Evolutionary conservation across 2,888 invertebrate genomes (phyloP).

Genomic region (Actias luna): DNA sequence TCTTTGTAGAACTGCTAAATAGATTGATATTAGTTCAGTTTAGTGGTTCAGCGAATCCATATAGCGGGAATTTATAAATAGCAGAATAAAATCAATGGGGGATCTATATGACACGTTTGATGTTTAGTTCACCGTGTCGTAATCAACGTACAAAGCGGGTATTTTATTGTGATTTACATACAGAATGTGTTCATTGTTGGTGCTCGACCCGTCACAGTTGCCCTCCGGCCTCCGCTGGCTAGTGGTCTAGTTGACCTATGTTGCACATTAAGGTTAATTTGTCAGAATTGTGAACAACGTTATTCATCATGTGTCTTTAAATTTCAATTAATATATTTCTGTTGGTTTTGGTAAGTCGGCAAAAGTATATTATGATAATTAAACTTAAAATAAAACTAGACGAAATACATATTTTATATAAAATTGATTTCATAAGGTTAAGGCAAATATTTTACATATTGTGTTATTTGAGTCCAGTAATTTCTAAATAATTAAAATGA

Average conservation of each 20-base stretch:
- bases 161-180: slow-evolving; percentile 80
- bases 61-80: slow-evolving; percentile 44
- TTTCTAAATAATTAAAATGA: no score
- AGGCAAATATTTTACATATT: no score
- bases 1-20: background rate
- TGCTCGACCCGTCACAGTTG: slow-evolving; percentile 72
- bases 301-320: slow-evolving; percentile 9
- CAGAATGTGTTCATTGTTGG: slow-evolving; percentile 71
- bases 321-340: background rate
- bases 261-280: slow-evolving; percentile 34
- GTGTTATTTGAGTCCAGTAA: no score
- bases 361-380: background rate
- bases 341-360: slow-evolving; percentile 9
- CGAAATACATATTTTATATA: no score
- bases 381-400: background rate
- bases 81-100: slow-evolving; percentile 41
- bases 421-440: no score
- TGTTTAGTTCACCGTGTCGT: slow-evolving; percentile 76
- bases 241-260: slow-evolving; percentile 52
- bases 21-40: background rate
- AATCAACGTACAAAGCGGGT: slow-evolving; percentile 74
- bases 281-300: slow-evolving; percentile 29
- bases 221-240: slow-evolving; percentile 62
- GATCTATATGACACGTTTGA: slow-evolving; percentile 55
- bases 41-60: slow-evolving; percentile 15